A percentile compares a stretch with the other conserved stretches of the same genome.
These are phyloP conservation scores for Neuroterus valhalla DNA, from an alignment of 1,140 invertebrate species.

Conservation along the genomic window DNA sequence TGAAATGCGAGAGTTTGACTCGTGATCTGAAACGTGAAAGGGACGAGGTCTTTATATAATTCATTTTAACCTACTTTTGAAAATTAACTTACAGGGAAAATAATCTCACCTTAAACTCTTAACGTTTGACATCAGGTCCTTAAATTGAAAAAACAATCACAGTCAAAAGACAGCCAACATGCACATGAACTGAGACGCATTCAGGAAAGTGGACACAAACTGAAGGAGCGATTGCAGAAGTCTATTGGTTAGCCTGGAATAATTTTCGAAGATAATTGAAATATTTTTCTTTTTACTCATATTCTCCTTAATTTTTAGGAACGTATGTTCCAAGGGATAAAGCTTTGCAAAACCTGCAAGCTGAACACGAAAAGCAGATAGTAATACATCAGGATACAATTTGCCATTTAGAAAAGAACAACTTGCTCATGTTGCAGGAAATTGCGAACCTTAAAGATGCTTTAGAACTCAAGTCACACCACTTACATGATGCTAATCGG, in stretches of 20 bases:
- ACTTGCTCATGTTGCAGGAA: conserved; percentile 54
- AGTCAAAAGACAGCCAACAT: conserved; percentile 59
- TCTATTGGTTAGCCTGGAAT: conserved; percentile 46
- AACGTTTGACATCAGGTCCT: conserved; percentile 37
- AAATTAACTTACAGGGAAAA: not conserved
- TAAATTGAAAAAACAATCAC: conserved; percentile 56
- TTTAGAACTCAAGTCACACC: conserved; percentile 42
- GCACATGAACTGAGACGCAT: conserved; percentile 55
- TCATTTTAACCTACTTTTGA: not conserved
- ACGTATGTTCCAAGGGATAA: conserved; percentile 46
- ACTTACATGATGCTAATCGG: conserved; percentile 5
- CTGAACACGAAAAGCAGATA: conserved; percentile 49
- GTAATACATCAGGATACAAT: conserved; percentile 54
- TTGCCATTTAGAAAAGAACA: conserved; percentile 57
- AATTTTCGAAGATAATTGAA: not conserved
- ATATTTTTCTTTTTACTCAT: conserved; percentile 7
- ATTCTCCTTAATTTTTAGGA: conserved; percentile 50
- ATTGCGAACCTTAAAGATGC: conserved; percentile 52
- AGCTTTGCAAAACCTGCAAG: conserved; percentile 44
- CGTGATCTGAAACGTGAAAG: conserved; percentile 53
- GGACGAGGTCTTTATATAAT: conserved; percentile 50
- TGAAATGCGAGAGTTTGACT: conserved; percentile 42
- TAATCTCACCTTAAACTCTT: not conserved
- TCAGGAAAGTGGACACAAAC: conserved; percentile 50
- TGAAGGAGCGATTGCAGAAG: conserved; percentile 56